Evolutionary conservation across 1,140 invertebrate genomes (phyloP).

Genomic region (Melanaphis sacchari): DNA sequence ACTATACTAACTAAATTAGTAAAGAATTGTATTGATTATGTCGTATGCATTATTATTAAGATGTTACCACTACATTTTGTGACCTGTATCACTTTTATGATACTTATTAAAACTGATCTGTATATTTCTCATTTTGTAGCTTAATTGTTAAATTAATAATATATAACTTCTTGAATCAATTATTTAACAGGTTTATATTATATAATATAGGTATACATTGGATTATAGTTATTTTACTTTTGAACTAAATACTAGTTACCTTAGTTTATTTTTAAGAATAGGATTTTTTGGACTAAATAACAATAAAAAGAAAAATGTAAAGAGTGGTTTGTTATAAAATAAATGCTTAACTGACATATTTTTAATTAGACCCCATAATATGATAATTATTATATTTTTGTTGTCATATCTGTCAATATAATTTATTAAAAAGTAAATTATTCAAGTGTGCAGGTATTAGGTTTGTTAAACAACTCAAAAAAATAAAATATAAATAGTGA

Average conservation of each 20-base stretch:
- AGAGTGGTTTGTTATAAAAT: no score
- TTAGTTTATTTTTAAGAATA: not conserved
- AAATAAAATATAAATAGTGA: not conserved
- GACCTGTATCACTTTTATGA: not conserved
- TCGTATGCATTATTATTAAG: not conserved
- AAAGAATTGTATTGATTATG: not conserved
- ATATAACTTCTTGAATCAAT: not conserved
- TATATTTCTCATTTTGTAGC: not conserved
- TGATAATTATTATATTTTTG: not conserved
- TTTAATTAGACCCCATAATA: not conserved
- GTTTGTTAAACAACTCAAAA: not conserved
- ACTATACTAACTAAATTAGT: not conserved
- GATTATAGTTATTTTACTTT: not conserved
- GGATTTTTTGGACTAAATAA: not conserved
- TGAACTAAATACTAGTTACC: not conserved
- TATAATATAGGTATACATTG: not conserved
- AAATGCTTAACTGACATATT: not conserved
- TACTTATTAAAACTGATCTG: not conserved
- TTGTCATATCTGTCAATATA: not conserved
- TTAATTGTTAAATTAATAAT: not conserved
- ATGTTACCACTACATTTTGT: not conserved
- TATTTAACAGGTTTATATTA: not conserved
- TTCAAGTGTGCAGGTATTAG: not conserved
- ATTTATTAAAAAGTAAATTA: not conserved
- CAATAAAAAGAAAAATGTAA: not conserved